Evolutionary conservation across 2,113 vertebrate species (phyloP), one percentile per base, ranked within the genome.

Genomic region (Psilopogon haemacephalus): DNA sequence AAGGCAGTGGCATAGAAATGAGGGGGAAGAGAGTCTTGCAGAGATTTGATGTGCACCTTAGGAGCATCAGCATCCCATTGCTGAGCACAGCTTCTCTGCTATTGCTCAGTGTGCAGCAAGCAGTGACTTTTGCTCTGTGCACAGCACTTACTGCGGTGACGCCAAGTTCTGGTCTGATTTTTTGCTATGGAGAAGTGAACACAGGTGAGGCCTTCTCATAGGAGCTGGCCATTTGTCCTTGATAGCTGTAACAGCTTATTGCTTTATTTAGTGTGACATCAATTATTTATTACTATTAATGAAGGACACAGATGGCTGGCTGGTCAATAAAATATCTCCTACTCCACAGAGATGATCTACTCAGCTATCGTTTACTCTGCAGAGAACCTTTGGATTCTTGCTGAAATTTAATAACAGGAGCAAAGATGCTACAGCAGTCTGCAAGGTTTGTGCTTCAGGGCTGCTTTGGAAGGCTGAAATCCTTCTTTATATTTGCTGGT

Each of bases 241-340:
- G 95, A 88, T 94, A 93, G 93, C 83, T 95, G 81, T 95, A 94
- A 92, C 92, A 93, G 94, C 88, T 79, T 88, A 94, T 80, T 89
- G 86, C 90, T 95, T 96, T 95, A 93, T 95, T 95, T 95, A 93
- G 84, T 2, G 2, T 84, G 90, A 89, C 94, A 95, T 94, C 90
- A 96, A 96, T 96, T 96, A 95, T 96, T 95, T 96, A 96, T 95
- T 95, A 70, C 86, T 95, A 87, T 96, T 96, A 96, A 95, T 95
- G 95, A 96, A 96, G 94, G 96, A 86, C 95, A 95, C 96, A 96
- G 95, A 95, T 95, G 96, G 90, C 90, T 96, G 92, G 32, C 96
- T 95, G 84, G 96, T 94, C 96, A 95, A 94, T 96, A 96, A 95
- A 95, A 95, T 95, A 92, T 79, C 92, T 96, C 74, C 88, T 88